Evolutionary conservation across 2,113 vertebrate genomes (phyloP), one percentile per base, ranked within the genome.

Genomic region (Pteronura brasiliensis): DNA sequence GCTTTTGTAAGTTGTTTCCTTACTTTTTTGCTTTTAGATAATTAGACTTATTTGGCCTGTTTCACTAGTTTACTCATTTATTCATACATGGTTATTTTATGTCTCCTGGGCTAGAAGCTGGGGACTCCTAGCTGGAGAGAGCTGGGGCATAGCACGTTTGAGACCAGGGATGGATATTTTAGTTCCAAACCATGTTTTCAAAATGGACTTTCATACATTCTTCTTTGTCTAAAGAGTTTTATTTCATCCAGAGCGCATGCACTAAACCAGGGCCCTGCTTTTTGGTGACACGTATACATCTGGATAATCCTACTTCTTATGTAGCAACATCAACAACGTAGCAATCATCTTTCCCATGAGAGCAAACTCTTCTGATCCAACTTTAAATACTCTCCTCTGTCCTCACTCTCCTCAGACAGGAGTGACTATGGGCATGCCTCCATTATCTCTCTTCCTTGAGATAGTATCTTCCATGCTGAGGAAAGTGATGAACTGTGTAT

Each of bases 21-120:
- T 77, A 91, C 52, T 39, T 72, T 29, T 69, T 95, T 72, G 63
- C 52, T 93, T 96, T 97, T 67, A 61, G n/a, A 67, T 90, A 74
- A 87, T 94, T 87, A 83, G 91, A 44, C 36, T n/a, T 69, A 42
- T 72, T 94, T 93, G 82, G 44, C 42, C 8, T 81, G 17, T 90
- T 91, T 82, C 11, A 81, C 55, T 63, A 76, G 39, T 79, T 94
- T 42, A 63, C 5, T 59, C 0, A 0, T 93, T 88, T 81, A 84
- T 77, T 80, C 20, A 77, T 42, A 74, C 87, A 49, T 8, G 15
- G 80, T 97, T 92, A 72, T 52, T 67, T 96, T 71, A n/a, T 76
- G 39, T 92, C 25, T 44, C 27, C 18, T 27, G 17, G 42, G 6
- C 36, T 81, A 59, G 13, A 65, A 11, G 31, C 57, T 14, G 18